Evolutionary conservation across 2,113 vertebrate species (phyloP).

Genomic region (Passer domesticus): DNA sequence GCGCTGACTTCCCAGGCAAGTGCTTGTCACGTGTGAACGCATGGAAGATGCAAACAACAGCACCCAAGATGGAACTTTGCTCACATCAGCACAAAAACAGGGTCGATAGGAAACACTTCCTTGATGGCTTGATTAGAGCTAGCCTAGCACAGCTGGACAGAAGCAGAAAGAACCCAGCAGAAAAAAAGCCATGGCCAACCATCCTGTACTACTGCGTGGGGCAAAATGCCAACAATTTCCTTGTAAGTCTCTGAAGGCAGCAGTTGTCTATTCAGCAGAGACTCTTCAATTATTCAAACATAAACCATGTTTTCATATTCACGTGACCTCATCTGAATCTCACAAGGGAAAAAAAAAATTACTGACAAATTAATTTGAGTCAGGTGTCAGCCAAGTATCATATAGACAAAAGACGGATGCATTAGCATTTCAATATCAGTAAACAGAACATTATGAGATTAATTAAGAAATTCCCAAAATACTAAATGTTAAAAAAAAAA

Average conservation of each 20-base stretch:
- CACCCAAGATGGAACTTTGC: not conserved
- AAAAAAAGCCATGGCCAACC: not conserved
- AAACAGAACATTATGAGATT: not conserved
- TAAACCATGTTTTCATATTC: not conserved
- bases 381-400: not conserved
- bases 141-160: not conserved
- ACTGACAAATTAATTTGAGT: slow-evolving; percentile 23
- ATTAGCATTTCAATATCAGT: not conserved
- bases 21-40: not conserved
- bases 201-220: not conserved
- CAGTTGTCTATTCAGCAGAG: not conserved
- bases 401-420: not conserved
- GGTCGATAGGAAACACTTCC: not conserved
- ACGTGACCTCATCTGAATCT: not conserved
- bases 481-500: not conserved
- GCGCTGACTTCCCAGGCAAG: not conserved
- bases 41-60: not conserved
- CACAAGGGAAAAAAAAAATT: not conserved
- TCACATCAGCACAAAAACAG: not conserved
- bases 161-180: not conserved
- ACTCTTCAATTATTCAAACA: not conserved
- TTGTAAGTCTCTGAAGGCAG: not conserved
- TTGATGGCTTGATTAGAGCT: not conserved
- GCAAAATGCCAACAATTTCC: not conserved
- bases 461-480: slow-evolving; percentile 15